Conservation (phyloP, 2,797 vertebrate species). For the Lepus townsendii region DNA sequence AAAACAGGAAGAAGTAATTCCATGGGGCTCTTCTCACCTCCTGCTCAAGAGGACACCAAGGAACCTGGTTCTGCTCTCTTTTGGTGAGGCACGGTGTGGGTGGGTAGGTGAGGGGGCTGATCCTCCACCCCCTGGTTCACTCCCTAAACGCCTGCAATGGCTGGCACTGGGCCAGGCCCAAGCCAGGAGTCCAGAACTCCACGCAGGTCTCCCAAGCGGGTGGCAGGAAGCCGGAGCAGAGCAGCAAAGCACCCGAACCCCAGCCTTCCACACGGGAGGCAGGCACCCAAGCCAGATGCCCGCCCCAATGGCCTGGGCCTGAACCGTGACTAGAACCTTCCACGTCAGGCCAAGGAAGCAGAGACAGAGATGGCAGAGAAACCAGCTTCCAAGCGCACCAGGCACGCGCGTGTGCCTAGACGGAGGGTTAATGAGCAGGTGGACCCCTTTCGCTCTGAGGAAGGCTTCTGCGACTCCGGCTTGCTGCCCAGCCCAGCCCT, state of each 20-base stretch:
- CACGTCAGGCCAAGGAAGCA: not conserved
- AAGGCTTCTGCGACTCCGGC: not conserved
- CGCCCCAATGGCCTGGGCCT: not conserved
- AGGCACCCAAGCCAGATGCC: too few relatives aligned
- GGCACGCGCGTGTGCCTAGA: not conserved
- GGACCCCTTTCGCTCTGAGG: not conserved
- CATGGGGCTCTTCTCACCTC: not conserved
- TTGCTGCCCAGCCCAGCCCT: not conserved
- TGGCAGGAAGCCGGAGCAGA: too few relatives aligned
- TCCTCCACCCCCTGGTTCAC: too few relatives aligned
- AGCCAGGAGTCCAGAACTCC: too few relatives aligned
- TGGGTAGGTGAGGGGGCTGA: too few relatives aligned
- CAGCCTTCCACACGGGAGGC: too few relatives aligned
- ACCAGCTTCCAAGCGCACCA: not conserved
- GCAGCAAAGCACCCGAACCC: too few relatives aligned
- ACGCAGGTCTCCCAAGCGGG: too few relatives aligned
- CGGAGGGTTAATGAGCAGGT: not conserved
- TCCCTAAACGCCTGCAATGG: too few relatives aligned
- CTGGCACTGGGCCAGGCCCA: too few relatives aligned
- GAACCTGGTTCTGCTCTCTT: not conserved
- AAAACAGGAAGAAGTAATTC: not conserved
- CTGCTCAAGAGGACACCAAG: not conserved
- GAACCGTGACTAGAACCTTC: not conserved
- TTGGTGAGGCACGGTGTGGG: too few relatives aligned
- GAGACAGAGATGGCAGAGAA: not conserved